These are phyloP conservation scores for Rhineura floridana DNA, from an alignment of 2,113 vertebrate genomes.

Conservation along the genomic window DNA sequence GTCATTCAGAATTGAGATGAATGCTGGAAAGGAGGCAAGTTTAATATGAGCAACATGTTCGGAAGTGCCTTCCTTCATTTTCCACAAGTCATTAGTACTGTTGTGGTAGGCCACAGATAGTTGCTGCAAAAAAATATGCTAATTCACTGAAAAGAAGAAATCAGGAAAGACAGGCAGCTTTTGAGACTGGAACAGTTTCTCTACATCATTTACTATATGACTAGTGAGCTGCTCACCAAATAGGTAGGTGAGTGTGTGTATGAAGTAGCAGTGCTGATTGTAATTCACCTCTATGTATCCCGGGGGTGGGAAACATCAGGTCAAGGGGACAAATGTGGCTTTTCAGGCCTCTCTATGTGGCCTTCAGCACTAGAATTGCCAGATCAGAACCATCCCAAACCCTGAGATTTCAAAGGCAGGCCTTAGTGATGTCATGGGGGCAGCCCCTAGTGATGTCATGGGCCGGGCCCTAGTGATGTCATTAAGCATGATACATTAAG, in stretches of 20 bases:
- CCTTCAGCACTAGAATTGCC: too few species aligned
- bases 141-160: not conserved
- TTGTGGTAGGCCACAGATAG: not conserved
- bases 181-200: not conserved
- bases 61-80: not conserved
- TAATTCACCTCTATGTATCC: not conserved
- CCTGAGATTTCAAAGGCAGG: too few species aligned
- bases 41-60: constrained; percentile 27
- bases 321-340: too few species aligned
- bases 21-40: constrained; percentile 39
- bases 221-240: not conserved
- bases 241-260: not conserved
- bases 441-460: too few species aligned
- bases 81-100: constrained; percentile 37
- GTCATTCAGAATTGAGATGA: constrained; percentile 23
- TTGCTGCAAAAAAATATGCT: not conserved
- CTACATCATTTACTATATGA: not conserved
- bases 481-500: too few species aligned
- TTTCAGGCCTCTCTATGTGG: too few species aligned
- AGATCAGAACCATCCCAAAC: too few species aligned
- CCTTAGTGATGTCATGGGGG: too few species aligned
- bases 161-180: not conserved
- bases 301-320: too few species aligned
- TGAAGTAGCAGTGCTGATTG: too few species aligned
- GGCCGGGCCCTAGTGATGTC: too few species aligned